These are phyloP conservation scores for Malacoraja senta DNA, from an alignment of 2,797 vertebrate species.

Conservation along the genomic window DNA sequence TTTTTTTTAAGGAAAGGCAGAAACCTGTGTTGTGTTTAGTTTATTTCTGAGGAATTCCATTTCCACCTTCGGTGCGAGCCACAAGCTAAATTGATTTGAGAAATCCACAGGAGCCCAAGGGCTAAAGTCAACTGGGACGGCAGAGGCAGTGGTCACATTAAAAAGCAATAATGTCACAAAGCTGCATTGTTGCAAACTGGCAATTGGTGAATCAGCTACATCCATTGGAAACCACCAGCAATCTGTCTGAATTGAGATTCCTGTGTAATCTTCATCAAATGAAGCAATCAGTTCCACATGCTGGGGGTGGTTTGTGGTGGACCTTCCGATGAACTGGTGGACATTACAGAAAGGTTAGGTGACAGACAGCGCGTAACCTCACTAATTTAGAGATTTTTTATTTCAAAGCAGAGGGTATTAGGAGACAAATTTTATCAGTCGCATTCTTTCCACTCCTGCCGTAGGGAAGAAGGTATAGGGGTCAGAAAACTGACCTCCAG, in stretches of 20 bases:
- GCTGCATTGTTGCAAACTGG: neutral
- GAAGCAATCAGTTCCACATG: neutral
- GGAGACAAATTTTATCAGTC: no score
- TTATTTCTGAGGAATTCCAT: neutral
- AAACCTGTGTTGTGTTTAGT: conserved; percentile 22
- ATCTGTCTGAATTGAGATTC: neutral
- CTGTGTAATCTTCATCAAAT: neutral
- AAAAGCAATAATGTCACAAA: neutral
- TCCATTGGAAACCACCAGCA: neutral
- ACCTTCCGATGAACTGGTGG: neutral
- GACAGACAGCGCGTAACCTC: no score
- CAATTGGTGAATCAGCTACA: neutral
- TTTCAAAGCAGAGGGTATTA: no score
- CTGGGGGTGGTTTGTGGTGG: neutral
- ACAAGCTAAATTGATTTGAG: conserved; percentile 25
- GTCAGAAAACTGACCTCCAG: no score
- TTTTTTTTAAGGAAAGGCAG: neutral
- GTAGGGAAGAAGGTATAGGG: no score
- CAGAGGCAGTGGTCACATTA: neutral
- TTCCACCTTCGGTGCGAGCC: neutral
- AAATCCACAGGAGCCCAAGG: neutral
- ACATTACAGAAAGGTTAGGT: no score
- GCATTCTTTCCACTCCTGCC: no score
- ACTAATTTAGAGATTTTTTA: no score
- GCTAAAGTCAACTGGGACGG: neutral